These are phyloP conservation scores for Oxycera nigricornis DNA, from an alignment of 2,888 invertebrate species.

Conservation along the genomic window DNA sequence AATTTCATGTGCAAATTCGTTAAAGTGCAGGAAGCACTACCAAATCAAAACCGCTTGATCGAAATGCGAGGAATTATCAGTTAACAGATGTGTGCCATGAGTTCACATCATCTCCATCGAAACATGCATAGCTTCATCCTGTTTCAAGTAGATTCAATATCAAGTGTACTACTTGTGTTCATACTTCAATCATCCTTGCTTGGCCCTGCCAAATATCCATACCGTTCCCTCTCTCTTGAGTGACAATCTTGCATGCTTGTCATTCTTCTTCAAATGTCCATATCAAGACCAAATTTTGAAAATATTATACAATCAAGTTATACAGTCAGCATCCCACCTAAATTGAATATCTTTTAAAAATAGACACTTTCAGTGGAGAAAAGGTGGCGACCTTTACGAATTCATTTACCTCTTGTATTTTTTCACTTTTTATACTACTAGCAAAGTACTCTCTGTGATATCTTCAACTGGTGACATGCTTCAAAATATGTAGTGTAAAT, in stretches of 20 bases:
- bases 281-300: not conserved
- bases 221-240: too few relatives aligned
- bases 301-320: slow-evolving; percentile 9
- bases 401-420: not conserved
- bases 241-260: too few relatives aligned
- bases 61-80: slow-evolving; percentile 9
- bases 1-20: not conserved
- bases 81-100: not conserved
- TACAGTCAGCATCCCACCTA: not conserved
- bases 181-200: too few relatives aligned
- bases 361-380: not conserved
- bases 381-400: not conserved
- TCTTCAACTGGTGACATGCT: slow-evolving; percentile 21
- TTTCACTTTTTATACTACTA: slow-evolving; percentile 19
- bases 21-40: not conserved
- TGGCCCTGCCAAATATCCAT: too few relatives aligned
- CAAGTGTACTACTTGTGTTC: too few relatives aligned
- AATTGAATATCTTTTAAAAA: not conserved
- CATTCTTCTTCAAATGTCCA: not conserved
- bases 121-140: too few relatives aligned
- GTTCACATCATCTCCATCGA: too few relatives aligned
- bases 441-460: slow-evolving; percentile 34
- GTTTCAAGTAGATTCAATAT: too few relatives aligned
- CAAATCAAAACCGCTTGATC: slow-evolving; percentile 9
- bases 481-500: too few relatives aligned